A percentile compares a stretch with the other conserved stretches of the same genome.
Evolutionary conservation across 1,140 invertebrate species (phyloP).

Genomic region (Plutomurus gul): DNA sequence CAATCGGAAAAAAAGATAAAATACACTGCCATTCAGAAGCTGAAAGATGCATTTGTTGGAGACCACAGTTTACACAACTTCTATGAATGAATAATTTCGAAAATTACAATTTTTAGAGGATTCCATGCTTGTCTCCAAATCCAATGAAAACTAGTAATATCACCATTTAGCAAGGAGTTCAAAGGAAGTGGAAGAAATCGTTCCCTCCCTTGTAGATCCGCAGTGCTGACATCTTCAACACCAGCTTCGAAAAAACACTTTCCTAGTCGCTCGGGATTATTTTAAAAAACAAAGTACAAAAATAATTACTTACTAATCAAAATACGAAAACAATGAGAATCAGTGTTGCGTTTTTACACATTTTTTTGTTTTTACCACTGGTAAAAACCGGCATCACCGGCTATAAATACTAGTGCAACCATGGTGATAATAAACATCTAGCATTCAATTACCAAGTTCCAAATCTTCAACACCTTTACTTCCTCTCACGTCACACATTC

Average conservation of each 20-base stretch:
- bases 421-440: background rate
- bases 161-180: conserved; percentile 7
- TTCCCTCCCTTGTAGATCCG: conserved; percentile 34
- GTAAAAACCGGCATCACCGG: too few relatives aligned
- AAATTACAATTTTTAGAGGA: conserved; percentile 40
- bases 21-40: background rate
- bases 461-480: conserved; percentile 49
- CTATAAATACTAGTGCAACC: too few relatives aligned
- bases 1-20: background rate
- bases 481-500: conserved; percentile 8
- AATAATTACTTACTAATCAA: too few relatives aligned
- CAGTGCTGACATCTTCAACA: conserved; percentile 31
- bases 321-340: too few relatives aligned
- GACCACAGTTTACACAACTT: too few relatives aligned
- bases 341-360: background rate
- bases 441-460: conserved; percentile 45
- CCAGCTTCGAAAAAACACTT: conserved; percentile 43
- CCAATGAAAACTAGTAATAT: conserved; percentile 47
- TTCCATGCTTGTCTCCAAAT: conserved; percentile 51
- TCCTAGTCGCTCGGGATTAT: conserved; percentile 26
- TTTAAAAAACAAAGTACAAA: too few relatives aligned
- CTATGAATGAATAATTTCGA: too few relatives aligned
- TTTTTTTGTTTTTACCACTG: too few relatives aligned
- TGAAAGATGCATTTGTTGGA: too few relatives aligned
- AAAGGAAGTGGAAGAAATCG: conserved; percentile 48